Evolutionary conservation across 2,797 vertebrate genomes (phyloP).

Genomic region (Vultur gryphus): DNA sequence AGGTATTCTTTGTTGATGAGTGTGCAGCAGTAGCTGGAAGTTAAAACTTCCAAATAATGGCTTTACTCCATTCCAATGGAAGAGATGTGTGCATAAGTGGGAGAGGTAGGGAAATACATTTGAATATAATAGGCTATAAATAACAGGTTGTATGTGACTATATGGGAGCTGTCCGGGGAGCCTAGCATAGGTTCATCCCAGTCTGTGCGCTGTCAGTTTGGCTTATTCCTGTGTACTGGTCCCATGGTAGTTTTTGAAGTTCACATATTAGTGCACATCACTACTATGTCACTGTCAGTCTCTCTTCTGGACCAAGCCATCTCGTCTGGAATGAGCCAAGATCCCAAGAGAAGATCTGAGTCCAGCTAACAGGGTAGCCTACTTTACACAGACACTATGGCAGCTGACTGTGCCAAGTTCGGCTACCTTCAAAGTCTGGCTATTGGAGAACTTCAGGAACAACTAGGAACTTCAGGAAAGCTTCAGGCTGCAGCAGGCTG

Average conservation of each 20-base stretch:
- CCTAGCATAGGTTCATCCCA: neutral
- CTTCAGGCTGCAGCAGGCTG: neutral
- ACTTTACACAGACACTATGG: neutral
- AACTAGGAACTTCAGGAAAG: neutral
- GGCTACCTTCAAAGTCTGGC: neutral
- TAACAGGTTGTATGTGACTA: neutral
- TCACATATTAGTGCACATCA: neutral
- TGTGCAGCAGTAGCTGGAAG: neutral
- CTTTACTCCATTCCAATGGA: neutral
- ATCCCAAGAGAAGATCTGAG: neutral
- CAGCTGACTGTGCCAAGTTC: neutral
- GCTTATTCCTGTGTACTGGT: neutral
- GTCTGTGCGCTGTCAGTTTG: neutral
- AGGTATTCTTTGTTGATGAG: neutral
- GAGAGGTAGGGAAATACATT: neutral
- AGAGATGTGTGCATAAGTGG: neutral
- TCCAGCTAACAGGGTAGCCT: neutral
- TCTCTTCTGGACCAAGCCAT: neutral
- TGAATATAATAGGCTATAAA: neutral
- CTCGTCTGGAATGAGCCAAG: neutral
- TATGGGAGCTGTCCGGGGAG: neutral
- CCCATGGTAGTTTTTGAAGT: neutral
- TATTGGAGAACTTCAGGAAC: neutral
- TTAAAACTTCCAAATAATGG: neutral
- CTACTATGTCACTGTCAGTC: neutral